These are phyloP conservation scores for Brevimyrus niger DNA, from an alignment of 2,113 vertebrate genomes.

Conservation along the genomic window DNA sequence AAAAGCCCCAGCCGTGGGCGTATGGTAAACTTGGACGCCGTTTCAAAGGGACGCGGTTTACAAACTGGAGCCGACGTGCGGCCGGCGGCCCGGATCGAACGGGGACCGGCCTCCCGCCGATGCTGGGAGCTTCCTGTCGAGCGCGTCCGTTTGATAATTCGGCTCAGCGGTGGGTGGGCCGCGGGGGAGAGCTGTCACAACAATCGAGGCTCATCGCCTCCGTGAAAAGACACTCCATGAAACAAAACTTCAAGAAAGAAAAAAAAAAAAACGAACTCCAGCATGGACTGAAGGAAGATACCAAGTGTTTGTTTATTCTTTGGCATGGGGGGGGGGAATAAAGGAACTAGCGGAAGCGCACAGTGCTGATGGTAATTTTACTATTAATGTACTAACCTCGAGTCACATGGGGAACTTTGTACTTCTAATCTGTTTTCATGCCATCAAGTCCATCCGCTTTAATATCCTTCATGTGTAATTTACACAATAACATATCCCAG, in stretches of 20 bases:
- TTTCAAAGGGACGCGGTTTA: conserved; percentile 61
- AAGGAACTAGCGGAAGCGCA: not conserved
- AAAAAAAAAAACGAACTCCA: not conserved
- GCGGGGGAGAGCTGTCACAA: not conserved
- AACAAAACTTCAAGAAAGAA: not conserved
- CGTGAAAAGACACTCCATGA: not conserved
- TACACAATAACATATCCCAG: not conserved
- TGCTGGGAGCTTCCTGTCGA: conserved; percentile 35
- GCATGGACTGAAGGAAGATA: not conserved
- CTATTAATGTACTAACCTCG: not conserved
- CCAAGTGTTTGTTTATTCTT: not conserved
- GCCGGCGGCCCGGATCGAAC: conserved; percentile 50
- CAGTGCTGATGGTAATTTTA: not conserved
- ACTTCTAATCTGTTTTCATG: not conserved
- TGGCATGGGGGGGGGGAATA: not conserved
- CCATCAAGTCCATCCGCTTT: not conserved
- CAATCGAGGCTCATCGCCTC: not conserved
- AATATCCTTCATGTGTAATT: not conserved
- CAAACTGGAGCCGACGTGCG: conserved; percentile 50
- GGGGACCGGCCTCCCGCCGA: conserved; percentile 33
- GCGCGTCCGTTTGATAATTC: not conserved
- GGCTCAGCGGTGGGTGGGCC: not conserved
- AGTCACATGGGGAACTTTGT: not conserved
- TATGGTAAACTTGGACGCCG: conserved; percentile 61
- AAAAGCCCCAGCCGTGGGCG: conserved; percentile 59